Percentiles rank a stretch among this genome's conserved stretches.
These are phyloP conservation scores for Protobothrops flavoviridis DNA, from an alignment of 2,113 vertebrate genomes.

Conservation along the genomic window DNA sequence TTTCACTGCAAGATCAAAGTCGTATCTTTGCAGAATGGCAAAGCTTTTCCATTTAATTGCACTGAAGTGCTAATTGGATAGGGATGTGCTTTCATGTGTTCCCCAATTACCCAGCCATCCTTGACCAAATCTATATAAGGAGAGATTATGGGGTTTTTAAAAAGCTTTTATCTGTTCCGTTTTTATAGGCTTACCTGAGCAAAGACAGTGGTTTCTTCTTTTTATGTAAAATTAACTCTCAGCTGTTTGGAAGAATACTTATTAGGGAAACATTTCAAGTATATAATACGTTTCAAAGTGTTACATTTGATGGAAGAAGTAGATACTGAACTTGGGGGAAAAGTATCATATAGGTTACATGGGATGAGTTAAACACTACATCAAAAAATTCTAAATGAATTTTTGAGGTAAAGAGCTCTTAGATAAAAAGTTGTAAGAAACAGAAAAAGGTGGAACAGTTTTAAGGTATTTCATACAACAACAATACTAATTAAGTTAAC, in stretches of 20 bases:
- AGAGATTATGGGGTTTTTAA: constrained; percentile 71
- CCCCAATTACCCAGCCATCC: constrained; percentile 77
- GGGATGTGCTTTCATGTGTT: constrained; percentile 79
- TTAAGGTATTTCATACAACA: neutral
- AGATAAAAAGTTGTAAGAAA: neutral
- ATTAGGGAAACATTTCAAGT: constrained; percentile 47
- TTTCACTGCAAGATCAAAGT: constrained; percentile 81
- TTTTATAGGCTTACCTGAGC: constrained; percentile 65
- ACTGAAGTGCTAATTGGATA: constrained; percentile 85
- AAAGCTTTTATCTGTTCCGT: constrained; percentile 65
- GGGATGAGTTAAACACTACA: neutral
- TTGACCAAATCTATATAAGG: constrained; percentile 72
- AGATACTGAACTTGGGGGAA: constrained; percentile 9
- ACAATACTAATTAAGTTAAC: neutral
- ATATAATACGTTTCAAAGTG: constrained; percentile 50
- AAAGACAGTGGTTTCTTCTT: constrained; percentile 63
- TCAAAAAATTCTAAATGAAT: neutral
- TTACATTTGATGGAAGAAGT: constrained; percentile 48
- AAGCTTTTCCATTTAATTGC: constrained; percentile 78
- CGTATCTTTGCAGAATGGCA: constrained; percentile 74
- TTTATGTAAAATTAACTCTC: constrained; percentile 68
- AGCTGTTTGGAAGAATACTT: constrained; percentile 51
- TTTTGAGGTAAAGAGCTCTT: neutral
- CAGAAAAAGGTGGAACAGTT: neutral
- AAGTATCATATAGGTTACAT: neutral